These are phyloP conservation scores for Eustalomyia histrio DNA, from an alignment of 2,888 invertebrate species.

Conservation along the genomic window DNA sequence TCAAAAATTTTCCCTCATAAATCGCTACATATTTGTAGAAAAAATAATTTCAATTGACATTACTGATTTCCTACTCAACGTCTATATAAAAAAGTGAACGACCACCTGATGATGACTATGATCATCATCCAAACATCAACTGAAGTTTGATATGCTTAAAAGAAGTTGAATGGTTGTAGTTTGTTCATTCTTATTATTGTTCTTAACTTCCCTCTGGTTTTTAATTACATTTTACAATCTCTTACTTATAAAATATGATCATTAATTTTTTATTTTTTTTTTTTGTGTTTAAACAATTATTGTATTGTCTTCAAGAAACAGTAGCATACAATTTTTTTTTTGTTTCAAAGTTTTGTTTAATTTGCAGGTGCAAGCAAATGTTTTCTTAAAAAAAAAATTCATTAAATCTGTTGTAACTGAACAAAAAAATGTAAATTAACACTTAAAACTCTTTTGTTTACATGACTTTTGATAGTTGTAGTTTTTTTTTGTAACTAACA, in stretches of 20 bases:
- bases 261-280: constrained; percentile 27
- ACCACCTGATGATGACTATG: not conserved
- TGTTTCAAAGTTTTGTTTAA: constrained; percentile 16
- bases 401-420: not conserved
- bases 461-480: constrained; percentile 35
- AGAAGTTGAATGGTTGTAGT: not conserved
- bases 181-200: constrained; percentile 3
- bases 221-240: constrained; percentile 60
- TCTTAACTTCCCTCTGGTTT: constrained; percentile 48
- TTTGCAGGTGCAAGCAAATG: constrained; percentile 56
- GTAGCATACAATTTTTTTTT: constrained; percentile 27
- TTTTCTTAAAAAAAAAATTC: constrained; percentile 5
- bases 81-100: constrained; percentile 7
- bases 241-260: constrained; percentile 44
- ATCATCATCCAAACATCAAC: constrained; percentile 1
- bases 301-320: not conserved
- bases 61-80: not conserved
- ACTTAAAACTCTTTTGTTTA: constrained; percentile 53
- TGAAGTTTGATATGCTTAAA: not conserved
- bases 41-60: not conserved
- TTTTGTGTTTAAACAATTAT: not conserved
- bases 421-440: constrained; percentile 55
- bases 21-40: too few species aligned
- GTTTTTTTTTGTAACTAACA: constrained; percentile 11
- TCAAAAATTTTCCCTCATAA: too few species aligned